phyloP scores from a whole-genome alignment of 2,113 vertebrate genomes.

The Platycercus adscitus region DNA sequence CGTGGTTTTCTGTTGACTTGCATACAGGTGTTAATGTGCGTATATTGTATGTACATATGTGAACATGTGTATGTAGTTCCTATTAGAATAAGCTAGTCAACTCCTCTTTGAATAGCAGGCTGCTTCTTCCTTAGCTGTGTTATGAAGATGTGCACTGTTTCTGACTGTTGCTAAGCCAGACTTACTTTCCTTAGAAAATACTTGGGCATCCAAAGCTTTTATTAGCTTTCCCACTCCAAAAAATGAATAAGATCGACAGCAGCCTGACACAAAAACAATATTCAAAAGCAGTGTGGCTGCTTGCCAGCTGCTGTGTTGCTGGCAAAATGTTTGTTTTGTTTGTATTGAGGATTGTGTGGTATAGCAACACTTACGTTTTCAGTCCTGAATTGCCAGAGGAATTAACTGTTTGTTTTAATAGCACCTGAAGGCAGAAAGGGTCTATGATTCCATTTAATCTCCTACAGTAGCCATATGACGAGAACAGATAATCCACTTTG shows the following conservation, averaged over 20 bases:
- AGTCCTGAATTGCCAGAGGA: neutral
- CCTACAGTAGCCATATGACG: conserved; percentile 48
- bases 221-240: neutral
- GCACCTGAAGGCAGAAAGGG: neutral
- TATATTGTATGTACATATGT: neutral
- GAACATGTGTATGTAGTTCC: neutral
- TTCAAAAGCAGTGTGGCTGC: neutral
- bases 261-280: neutral
- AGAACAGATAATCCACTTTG: conserved; percentile 55
- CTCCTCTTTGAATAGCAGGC: neutral
- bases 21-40: neutral
- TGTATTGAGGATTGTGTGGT: neutral
- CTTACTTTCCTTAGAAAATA: neutral
- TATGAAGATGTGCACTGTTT: neutral
- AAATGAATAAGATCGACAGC: neutral
- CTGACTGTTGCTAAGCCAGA: neutral
- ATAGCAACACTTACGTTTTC: neutral
- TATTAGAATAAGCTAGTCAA: neutral
- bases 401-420: neutral
- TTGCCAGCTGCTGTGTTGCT: neutral
- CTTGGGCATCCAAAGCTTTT: neutral
- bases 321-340: neutral
- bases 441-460: conserved; percentile 29
- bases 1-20: neutral
- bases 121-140: neutral